Conservation (phyloP, 2,113 vertebrate genomes). For the Dicrurus megarhynchus region DNA sequence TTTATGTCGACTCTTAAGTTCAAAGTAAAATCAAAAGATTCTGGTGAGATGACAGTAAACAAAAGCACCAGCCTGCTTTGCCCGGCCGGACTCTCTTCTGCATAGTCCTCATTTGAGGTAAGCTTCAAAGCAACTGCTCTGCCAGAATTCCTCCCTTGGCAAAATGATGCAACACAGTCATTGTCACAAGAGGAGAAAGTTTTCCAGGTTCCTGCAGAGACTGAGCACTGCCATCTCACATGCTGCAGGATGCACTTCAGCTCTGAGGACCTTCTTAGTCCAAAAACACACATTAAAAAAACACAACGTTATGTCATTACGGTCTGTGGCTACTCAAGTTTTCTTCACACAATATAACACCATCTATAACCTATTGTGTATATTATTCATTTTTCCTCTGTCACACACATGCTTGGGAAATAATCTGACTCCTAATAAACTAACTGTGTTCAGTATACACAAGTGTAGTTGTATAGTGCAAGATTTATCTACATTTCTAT, state of each 20-base stretch:
- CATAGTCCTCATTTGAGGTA: not conserved
- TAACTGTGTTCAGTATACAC: not conserved
- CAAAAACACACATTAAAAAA: not conserved
- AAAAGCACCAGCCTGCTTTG: not conserved
- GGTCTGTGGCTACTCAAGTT: not conserved
- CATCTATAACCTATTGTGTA: not conserved
- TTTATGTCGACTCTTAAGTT: not conserved
- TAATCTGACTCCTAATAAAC: not conserved
- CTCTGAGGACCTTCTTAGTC: not conserved
- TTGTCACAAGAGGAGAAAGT: not conserved
- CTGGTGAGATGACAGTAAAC: not conserved
- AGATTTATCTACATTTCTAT: not conserved
- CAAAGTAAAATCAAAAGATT: not conserved
- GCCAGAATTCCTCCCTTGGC: not conserved
- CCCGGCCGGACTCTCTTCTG: not conserved
- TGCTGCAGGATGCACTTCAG: not conserved
- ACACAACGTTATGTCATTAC: accelerated
- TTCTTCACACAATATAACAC: not conserved
- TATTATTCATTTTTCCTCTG: not conserved
- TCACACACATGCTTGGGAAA: not conserved
- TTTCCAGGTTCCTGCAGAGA: not conserved
- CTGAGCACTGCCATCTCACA: accelerated
- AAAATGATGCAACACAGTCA: not conserved
- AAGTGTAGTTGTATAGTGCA: not conserved
- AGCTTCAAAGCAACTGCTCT: not conserved